These are phyloP conservation scores for Endomychus coccineus DNA, from an alignment of 2,888 invertebrate genomes.

Conservation along the genomic window DNA sequence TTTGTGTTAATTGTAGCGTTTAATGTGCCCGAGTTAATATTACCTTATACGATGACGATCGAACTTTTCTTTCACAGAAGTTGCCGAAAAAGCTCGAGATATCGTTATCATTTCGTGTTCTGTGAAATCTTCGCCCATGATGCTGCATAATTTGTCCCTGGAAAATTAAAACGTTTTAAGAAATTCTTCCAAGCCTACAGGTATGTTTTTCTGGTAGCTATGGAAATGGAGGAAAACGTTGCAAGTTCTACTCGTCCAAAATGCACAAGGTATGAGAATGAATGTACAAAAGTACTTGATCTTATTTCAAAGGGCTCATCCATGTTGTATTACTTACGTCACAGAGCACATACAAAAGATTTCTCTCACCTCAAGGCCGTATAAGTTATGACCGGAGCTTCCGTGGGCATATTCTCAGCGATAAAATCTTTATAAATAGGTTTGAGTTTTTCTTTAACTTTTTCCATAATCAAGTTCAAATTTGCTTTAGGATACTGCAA, in stretches of 20 bases:
- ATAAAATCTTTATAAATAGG: slow-evolving; percentile 71
- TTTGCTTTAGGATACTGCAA: slow-evolving; percentile 68
- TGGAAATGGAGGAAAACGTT: not conserved
- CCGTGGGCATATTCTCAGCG: slow-evolving; percentile 54
- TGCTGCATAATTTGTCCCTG: slow-evolving; percentile 58
- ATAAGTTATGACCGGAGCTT: slow-evolving; percentile 39
- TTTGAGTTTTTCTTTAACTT: slow-evolving; percentile 60
- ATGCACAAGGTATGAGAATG: no score
- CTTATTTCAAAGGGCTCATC: no score
- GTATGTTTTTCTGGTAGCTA: not conserved
- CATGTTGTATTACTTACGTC: not conserved
- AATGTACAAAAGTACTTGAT: no score
- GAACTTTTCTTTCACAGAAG: slow-evolving; percentile 45
- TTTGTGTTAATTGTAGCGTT: no score
- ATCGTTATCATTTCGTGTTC: slow-evolving; percentile 78
- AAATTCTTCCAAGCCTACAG: not conserved
- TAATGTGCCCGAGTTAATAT: no score
- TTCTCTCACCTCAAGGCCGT: slow-evolving; percentile 42
- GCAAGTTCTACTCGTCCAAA: not conserved
- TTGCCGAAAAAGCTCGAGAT: slow-evolving; percentile 63
- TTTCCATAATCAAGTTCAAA: slow-evolving; percentile 62
- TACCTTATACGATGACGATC: slow-evolving; percentile 45
- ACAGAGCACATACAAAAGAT: no score
- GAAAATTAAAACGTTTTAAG: not conserved
- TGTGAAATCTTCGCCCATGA: slow-evolving; percentile 61